These are phyloP conservation scores for Cebus imitator DNA, from an alignment of 2,113 vertebrate genomes.

Conservation along the genomic window DNA sequence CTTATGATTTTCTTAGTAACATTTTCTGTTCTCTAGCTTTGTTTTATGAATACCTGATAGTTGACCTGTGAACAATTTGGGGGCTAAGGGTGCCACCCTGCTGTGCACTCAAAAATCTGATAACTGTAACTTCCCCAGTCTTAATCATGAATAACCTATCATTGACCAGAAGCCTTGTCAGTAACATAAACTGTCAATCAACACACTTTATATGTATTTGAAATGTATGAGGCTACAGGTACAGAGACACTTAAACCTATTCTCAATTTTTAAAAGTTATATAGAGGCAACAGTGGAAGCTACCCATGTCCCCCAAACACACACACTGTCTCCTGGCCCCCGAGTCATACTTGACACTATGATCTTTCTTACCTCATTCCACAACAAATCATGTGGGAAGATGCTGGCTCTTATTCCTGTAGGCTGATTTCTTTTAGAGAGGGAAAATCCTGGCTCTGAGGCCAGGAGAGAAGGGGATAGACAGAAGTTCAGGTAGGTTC, in stretches of 20 bases:
- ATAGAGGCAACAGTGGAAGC: not conserved
- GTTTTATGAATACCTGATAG: not conserved
- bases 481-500: not conserved
- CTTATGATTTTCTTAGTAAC: not conserved
- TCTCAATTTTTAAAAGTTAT: not conserved
- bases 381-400: not conserved
- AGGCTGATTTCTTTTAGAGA: not conserved
- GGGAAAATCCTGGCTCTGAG: not conserved
- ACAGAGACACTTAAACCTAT: not conserved
- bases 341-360: fast-evolving
- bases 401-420: not conserved
- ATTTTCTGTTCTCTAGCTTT: not conserved
- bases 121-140: not conserved
- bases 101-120: not conserved
- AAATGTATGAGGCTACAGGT: not conserved
- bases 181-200: not conserved
- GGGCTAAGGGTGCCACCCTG: not conserved
- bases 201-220: not conserved
- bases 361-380: not conserved
- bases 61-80: not conserved
- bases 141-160: not conserved
- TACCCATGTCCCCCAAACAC: not conserved
- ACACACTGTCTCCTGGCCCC: not conserved
- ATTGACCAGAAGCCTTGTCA: not conserved
- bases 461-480: not conserved